These are phyloP conservation scores for Pangasius sanitwongsei DNA, from an alignment of 2,797 vertebrate species.

Conservation along the genomic window DNA sequence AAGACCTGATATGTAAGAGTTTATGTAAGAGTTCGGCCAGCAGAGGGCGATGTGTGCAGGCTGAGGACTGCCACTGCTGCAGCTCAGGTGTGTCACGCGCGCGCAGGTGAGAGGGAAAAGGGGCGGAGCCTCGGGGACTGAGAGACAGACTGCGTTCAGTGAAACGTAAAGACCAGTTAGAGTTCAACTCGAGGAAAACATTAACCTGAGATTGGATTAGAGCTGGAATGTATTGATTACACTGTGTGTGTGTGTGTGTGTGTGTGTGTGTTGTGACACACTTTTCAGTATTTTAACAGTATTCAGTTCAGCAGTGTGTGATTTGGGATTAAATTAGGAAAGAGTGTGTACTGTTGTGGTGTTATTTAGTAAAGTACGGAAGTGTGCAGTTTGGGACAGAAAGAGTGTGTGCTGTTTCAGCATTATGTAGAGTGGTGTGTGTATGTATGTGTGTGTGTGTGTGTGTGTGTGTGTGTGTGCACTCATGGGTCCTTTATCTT, in stretches of 20 bases:
- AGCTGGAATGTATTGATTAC: neutral
- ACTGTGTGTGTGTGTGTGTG: no score
- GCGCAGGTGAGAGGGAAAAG: neutral
- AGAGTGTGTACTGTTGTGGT: no score
- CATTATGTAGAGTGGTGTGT: no score
- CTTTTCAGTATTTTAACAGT: no score
- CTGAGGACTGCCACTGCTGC: neutral
- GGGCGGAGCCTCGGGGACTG: neutral
- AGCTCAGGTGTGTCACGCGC: constrained; percentile 12
- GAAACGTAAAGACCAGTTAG: neutral
- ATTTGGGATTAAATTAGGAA: no score
- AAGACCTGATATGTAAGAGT: neutral
- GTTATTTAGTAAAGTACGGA: no score
- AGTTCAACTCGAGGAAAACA: neutral
- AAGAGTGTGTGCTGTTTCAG: no score
- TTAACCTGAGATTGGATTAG: neutral
- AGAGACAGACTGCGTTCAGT: neutral
- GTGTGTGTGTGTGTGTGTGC: neutral
- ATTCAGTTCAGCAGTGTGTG: no score
- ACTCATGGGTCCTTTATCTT: neutral
- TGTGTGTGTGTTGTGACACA: no score
- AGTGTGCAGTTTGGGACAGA: no score
- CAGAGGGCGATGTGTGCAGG: constrained; percentile 11
- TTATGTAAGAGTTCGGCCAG: neutral
- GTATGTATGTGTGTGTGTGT: neutral